Base-by-base conservation (phyloP, 2,888 invertebrate genomes). In the Selenia dentaria region DNA sequence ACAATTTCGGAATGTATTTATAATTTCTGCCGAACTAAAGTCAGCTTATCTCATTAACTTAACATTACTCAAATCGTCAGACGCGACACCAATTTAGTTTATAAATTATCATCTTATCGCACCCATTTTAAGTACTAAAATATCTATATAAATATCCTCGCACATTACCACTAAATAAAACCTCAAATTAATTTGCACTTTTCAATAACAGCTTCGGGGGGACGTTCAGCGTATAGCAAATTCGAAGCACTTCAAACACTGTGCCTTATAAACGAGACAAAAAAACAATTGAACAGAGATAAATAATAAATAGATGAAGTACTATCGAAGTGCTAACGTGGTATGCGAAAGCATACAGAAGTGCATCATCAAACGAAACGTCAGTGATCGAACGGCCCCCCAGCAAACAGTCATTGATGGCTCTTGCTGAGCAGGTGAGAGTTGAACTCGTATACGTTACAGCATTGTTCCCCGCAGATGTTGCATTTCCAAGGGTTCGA, bases 401-500 rank as follows among this genome's bases (percentile, higher is more conserved):
- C 89, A 50, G 86, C 88, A 73, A 84, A 80, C 83, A 86, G 85
- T 92, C 91, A 94, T 92, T 97, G 97, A 89, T 97, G 97, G 85
- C 96, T 97, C 88, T 97, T 97, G 88, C 97, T 97, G 64, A 98
- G 92, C 79, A 98, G 93, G 93, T 98, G 98, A 66, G 97, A 97
- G 92, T 98, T 98, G 92, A 99, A 99, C 85, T 98, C 98, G 89
- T 98, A 98, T 41, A 98, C 96, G 77, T 98, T 97, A 83, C 95
- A 95, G 85, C 97, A 97, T 78, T 96, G 95, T 82, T 97, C 97
- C 34, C 98, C 98, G 83, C 99, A 99, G 64, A 99, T 97, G 90
- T 99, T 99, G 87, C 98, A 98, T 88, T 98, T 98, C 93, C 93
- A 99, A 0, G 99, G 98, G 89, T 98, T 98, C 61, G 97, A 96